phyloP scores from a whole-genome alignment of 2,113 vertebrate genomes.

The Tychaedon coryphoeus region DNA sequence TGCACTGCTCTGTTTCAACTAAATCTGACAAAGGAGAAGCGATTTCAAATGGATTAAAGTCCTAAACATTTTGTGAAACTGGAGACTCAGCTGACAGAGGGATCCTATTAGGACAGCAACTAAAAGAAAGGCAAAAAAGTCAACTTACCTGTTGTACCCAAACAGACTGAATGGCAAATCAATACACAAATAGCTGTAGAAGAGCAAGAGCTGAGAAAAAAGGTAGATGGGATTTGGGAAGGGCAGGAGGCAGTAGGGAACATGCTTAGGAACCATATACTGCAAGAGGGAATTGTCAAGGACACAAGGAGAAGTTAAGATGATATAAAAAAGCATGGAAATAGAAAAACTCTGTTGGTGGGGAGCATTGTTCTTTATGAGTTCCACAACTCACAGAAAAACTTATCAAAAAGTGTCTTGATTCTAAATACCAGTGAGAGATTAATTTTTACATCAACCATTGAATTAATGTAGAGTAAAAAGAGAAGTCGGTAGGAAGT shows the following conservation, averaged over 20 bases:
- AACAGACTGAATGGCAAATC: background rate
- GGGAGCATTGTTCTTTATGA: background rate
- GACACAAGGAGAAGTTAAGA: background rate
- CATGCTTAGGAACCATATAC: background rate
- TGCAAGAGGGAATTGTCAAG: background rate
- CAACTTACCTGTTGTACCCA: background rate
- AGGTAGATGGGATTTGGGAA: background rate
- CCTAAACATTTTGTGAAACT: background rate
- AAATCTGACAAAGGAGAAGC: background rate
- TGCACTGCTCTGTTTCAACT: background rate
- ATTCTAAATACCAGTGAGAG: background rate
- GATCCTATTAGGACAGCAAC: background rate
- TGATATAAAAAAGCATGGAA: background rate
- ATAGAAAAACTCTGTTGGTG: background rate
- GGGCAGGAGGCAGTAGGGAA: background rate
- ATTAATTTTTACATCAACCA: background rate
- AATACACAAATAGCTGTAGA: background rate
- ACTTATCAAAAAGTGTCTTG: background rate
- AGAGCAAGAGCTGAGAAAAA: background rate
- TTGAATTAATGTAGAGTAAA: background rate
- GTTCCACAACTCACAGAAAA: background rate
- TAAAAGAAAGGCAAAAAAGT: background rate
- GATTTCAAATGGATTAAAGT: background rate
- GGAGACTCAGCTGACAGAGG: background rate
- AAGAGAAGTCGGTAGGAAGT: background rate